phyloP scores from a whole-genome alignment of 2,797 vertebrate genomes.

The Falco peregrinus region DNA sequence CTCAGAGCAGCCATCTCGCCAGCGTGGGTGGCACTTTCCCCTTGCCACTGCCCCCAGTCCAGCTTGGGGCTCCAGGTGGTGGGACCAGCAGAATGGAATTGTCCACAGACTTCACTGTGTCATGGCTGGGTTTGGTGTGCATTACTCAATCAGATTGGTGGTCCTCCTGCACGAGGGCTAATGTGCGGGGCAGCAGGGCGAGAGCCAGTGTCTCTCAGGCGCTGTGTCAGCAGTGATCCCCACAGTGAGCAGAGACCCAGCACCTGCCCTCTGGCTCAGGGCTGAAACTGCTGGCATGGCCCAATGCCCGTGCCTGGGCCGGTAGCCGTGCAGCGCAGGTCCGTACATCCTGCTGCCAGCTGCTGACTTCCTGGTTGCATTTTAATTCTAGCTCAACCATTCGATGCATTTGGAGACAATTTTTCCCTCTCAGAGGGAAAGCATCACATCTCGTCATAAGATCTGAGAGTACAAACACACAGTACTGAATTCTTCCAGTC shows the following conservation, averaged over 20 bases:
- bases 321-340: neutral
- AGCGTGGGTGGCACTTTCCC: neutral
- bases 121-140: neutral
- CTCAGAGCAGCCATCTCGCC: neutral
- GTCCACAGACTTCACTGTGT: neutral
- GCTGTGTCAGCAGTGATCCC: neutral
- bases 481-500: neutral
- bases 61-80: accelerated
- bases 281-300: neutral
- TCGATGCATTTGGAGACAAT: neutral
- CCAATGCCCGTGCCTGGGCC: neutral
- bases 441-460: neutral
- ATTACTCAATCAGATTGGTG: neutral
- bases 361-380: neutral
- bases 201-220: neutral
- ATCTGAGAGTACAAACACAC: neutral
- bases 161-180: neutral
- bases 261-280: neutral
- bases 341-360: neutral
- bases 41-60: neutral
- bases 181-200: no score
- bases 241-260: accelerated
- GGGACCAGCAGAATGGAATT: neutral
- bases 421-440: neutral
- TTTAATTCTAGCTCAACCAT: neutral